Evolutionary conservation across 2,888 invertebrate species (phyloP), one percentile per base, ranked within the genome.

Genomic region (Salpingus planirostris): DNA sequence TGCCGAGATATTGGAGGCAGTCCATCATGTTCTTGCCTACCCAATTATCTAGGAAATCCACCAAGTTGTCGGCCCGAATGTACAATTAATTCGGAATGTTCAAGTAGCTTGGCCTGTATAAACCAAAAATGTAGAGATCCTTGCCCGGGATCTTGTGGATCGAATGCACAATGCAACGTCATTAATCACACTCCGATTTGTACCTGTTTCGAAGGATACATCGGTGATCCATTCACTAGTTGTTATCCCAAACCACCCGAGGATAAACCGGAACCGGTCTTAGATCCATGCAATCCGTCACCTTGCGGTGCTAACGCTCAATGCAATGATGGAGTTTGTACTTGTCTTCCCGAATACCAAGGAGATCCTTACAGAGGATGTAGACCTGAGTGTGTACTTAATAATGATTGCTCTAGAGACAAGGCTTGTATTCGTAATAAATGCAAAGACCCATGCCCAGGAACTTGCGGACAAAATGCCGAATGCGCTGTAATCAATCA

Each of bases 341-440:
- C 75, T 10, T 87, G 87, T 53, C 56, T 78, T 33, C 64, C 68
- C n/a, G 80, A 80, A 47, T 83, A 80, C 55, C 71, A 73, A 34
- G 86, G 86, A 24, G 80, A 84, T 64, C 84, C 86, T 18, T 79
- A 78, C 51, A 59, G 69, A 12, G 80, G 78, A n/a, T 86, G 86
- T 52, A 73, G 80, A 42, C 86, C 85, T 1, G 85, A 87, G 66
- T 87, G 87, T 58, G 69, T 83, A 11, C 69, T 78, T 11, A 87
- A 80, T 57, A 74, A 74, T 30, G 86, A 86, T 45, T 86, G 86
- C 58, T 55, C 75, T 1, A 50, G 68, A 36, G 68, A 80, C 46
- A 76, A 69, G 51, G 78, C 85, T 29, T 89, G 89, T 54, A 68
- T 78, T 23, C 71, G 72, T 46, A 78, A 78, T 52, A 82, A 80